Conservation (phyloP, 2,888 invertebrate genomes). For the Tuta absoluta region DNA sequence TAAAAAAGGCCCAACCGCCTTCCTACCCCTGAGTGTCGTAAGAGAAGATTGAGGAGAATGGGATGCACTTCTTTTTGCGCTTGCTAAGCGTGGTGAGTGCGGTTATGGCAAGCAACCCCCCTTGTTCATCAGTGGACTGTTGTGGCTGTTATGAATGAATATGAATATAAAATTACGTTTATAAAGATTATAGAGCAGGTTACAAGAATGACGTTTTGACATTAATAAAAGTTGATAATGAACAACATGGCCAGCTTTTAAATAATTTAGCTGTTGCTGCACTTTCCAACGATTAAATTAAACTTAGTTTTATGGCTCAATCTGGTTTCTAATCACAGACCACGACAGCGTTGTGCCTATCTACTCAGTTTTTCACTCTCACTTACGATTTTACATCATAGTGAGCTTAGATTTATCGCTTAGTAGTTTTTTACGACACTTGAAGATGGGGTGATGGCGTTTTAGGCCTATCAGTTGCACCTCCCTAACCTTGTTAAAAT, state of each 20-base stretch:
- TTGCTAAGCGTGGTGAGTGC: too few species aligned
- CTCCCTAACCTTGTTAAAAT: background rate
- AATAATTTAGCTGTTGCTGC: slow-evolving; percentile 20
- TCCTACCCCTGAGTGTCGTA: too few species aligned
- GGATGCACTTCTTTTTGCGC: too few species aligned
- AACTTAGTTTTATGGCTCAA: slow-evolving; percentile 26
- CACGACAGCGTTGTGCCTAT: slow-evolving; percentile 11
- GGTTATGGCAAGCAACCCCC: too few species aligned
- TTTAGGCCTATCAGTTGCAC: too few species aligned
- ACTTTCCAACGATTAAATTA: slow-evolving; percentile 27
- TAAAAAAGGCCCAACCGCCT: too few species aligned
- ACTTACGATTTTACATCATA: slow-evolving; percentile 15
- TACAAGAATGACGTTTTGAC: slow-evolving; percentile 22
- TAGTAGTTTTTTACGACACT: too few species aligned
- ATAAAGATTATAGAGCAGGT: background rate
- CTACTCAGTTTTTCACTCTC: slow-evolving; percentile 26
- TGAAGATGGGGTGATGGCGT: too few species aligned
- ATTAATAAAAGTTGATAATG: slow-evolving; percentile 13
- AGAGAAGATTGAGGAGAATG: too few species aligned
- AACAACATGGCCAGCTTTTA: slow-evolving; percentile 4
- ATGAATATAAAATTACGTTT: background rate
- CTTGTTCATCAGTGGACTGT: too few species aligned
- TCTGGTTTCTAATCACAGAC: slow-evolving; percentile 28
- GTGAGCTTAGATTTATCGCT: background rate
- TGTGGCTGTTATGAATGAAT: background rate